Conservation (phyloP, 2,797 vertebrate genomes). For the Prionace glauca region DNA sequence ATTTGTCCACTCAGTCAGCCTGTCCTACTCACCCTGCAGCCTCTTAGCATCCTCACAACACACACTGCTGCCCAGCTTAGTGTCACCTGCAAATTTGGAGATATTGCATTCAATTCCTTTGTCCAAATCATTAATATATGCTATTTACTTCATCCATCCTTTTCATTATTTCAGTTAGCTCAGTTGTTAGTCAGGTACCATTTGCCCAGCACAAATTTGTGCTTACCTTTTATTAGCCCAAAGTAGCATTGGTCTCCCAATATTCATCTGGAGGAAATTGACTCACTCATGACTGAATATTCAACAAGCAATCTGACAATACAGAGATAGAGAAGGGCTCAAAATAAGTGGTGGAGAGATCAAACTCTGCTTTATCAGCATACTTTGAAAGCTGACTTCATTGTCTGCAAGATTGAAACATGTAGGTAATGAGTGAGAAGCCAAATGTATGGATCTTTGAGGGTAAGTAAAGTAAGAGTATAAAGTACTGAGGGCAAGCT, state of each 20-base stretch:
- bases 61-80: too few species aligned
- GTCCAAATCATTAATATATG: too few species aligned
- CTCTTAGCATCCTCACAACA: too few species aligned
- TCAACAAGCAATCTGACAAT: not conserved
- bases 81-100: too few species aligned
- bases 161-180: not conserved
- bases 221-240: not conserved
- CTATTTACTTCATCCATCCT: too few species aligned
- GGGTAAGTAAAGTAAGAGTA: not conserved
- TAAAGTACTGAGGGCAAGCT: not conserved
- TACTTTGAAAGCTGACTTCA: not conserved
- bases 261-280: not conserved
- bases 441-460: not conserved
- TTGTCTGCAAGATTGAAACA: not conserved
- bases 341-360: not conserved
- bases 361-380: not conserved
- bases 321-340: not conserved
- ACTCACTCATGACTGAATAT: not conserved
- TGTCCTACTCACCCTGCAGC: too few species aligned
- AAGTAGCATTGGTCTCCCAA: not conserved
- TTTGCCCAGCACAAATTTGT: not conserved
- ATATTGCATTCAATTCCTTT: too few species aligned
- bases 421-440: not conserved
- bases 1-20: too few species aligned
- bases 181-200: not conserved